These are phyloP conservation scores for Orestias chungarensis DNA, from an alignment of 2,797 vertebrate species.

Conservation along the genomic window DNA sequence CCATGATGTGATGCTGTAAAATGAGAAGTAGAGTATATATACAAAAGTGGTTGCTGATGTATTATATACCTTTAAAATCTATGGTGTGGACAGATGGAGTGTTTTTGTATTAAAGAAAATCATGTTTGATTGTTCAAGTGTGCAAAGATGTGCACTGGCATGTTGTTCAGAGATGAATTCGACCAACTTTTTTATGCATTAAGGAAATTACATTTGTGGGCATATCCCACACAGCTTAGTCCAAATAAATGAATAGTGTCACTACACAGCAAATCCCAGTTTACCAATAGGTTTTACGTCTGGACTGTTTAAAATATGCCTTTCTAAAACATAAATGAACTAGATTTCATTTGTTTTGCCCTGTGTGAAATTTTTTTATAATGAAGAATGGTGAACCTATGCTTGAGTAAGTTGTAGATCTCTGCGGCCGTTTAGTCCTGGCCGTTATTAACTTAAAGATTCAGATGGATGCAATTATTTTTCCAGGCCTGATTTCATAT, in stretches of 20 bases:
- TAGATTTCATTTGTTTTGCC: no score
- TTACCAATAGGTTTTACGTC: neutral
- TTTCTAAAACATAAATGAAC: no score
- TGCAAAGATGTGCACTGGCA: neutral
- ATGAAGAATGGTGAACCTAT: no score
- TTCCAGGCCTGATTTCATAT: no score
- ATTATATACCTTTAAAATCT: neutral
- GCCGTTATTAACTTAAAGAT: no score
- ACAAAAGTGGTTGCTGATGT: neutral
- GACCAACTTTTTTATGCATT: no score
- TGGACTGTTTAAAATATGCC: no score
- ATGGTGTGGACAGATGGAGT: neutral
- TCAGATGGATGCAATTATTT: no score
- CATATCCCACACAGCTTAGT: neutral
- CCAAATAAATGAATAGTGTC: neutral
- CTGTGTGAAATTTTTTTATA: no score
- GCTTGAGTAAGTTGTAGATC: no score
- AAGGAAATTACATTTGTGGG: no score
- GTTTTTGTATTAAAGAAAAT: neutral
- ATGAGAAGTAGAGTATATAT: neutral
- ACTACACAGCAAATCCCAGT: neutral
- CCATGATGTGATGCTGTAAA: slow-evolving; percentile 36
- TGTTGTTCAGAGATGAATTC: neutral
- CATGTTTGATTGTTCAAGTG: neutral
- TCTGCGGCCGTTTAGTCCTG: no score